Evolutionary conservation across 1,140 invertebrate species (phyloP), one percentile per base, ranked within the genome.

Genomic region (Augochlora pura): DNA sequence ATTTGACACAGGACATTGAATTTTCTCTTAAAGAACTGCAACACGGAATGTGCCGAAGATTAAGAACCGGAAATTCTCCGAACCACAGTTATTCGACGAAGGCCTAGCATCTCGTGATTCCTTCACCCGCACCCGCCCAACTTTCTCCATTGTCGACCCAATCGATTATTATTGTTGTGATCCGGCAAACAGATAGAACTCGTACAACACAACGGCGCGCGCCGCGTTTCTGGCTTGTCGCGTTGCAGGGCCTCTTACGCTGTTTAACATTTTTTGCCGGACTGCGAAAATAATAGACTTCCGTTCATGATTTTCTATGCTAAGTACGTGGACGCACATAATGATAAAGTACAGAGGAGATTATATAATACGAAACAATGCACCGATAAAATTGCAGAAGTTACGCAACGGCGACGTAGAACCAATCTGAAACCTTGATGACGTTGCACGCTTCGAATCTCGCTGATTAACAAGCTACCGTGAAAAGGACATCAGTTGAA

Each of bases 111-210:
- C 77, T 60, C 68, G 77, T 77, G 67, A 68, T 69, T 85, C 79
- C 74, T 82, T 78, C 72, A 82, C 72, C 63, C 67, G 66, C 76
- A 75, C 72, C 71, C 67, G 62, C 46, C 60, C 57, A 83, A 87
- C 84, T 87, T 87, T 86, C 84, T 81, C 85, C 78, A 87, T 87
- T 87, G 84, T 87, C 78, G 65, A 68, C 60, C 49, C 75, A 66
- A 86, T 87, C 84, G 84, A 87, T 86, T 86, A 87, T 84, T 83
- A 83, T 86, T 71, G 82, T 77, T 77, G 60, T 82, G 75, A 84
- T 84, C 82, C 67, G 59, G 60, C 32, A 64, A 32, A 32, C 64
- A 77, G 81, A 86, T 81, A 84, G 49, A 77, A 71, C 78, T 72
- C 77, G 78, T 72, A 75, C 64, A 86, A 86, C 70, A 21, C 23